Evolutionary conservation across 2,888 invertebrate species (phyloP), one percentile per base, ranked within the genome.

Genomic region (Cataglyphis albicans): DNA sequence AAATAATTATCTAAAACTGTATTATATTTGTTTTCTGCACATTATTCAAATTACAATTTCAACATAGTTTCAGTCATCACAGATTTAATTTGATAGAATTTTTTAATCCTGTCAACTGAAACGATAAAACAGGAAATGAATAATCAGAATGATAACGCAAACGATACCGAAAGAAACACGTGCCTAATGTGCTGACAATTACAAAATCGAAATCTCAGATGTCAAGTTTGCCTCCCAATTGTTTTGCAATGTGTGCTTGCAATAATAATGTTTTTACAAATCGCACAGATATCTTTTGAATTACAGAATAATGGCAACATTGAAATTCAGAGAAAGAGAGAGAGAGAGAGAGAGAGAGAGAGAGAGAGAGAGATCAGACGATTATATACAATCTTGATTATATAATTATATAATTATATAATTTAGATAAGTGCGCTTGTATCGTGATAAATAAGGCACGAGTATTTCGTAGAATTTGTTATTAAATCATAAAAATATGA

Each of bases 381-480:
- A 44, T 44, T 32, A n/a, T 32, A n/a, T 10, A 7, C 18, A 63
- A 44, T 21, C 32, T 74, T 74, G 64, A 21, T 21, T 21, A 29
- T 29, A 1, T 29, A 2, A 32, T 32, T 44, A 63, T 48, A 64
- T 74, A 12, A 38, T 73, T 21, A 15, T 63, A 63, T 41, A 74
- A 61, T 63, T 75, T 48, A n/a, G 29, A 74, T 74, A 74, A 74
- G 15, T 25, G 18, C n/a, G 2, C 6, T 12, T 41, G 25, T 29
- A 29, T 29, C 29, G 29, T 32, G 18, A 15, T 64, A 41, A 32
- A 64, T n/a, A 21, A n/a, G 15, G 21, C 41, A 64, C 48, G 15
- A 44, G 5, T 64, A 10, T 10, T 75, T 75, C 64, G 48, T 41
- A 21, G 64, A 75, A 75, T 64, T 48, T 18, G 15, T 18, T 25